Evolutionary conservation across 2,113 vertebrate species (phyloP).

Genomic region (Lamprotornis superbus): DNA sequence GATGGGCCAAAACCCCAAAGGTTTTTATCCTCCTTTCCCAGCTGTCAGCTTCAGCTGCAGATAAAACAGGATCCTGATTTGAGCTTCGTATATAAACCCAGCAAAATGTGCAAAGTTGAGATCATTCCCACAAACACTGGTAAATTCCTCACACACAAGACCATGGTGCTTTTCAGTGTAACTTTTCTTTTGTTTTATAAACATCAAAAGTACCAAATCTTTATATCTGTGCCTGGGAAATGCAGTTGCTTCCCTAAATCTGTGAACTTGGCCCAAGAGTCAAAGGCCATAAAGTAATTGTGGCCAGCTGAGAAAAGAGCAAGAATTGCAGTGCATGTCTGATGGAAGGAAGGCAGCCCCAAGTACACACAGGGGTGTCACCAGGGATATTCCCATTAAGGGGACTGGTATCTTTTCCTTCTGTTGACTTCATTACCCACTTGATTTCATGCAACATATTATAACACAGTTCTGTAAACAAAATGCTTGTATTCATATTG

Average conservation of each 20-base stretch:
- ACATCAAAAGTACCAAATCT: neutral
- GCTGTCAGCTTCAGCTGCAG: constrained; percentile 41
- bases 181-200: neutral
- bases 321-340: neutral
- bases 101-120: neutral
- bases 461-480: neutral
- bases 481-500: neutral
- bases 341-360: neutral
- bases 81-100: neutral
- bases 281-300: neutral
- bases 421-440: neutral
- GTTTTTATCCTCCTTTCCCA: constrained; percentile 23
- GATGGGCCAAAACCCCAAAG: constrained; percentile 52
- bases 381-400: neutral
- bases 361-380: neutral
- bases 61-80: constrained; percentile 26
- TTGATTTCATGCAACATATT: neutral
- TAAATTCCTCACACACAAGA: neutral
- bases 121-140: neutral
- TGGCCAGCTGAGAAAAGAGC: neutral
- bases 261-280: neutral
- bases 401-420: neutral
- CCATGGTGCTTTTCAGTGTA: neutral
- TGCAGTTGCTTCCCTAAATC: neutral
- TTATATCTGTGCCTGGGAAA: neutral